phyloP scores from a whole-genome alignment of 2,888 invertebrate species.

The Dasysyrphus albostriatus region DNA sequence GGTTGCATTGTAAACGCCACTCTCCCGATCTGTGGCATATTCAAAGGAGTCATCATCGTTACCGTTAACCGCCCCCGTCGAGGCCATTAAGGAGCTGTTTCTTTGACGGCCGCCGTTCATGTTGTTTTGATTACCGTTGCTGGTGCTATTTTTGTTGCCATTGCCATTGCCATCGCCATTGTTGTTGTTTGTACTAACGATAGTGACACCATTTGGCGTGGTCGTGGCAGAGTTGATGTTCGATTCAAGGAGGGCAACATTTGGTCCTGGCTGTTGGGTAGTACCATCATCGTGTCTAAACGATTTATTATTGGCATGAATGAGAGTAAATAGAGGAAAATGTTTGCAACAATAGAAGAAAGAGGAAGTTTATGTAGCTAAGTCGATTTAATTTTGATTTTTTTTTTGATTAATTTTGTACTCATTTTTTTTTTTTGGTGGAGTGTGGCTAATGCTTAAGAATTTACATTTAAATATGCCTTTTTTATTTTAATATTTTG shows the following conservation, averaged over 20 bases:
- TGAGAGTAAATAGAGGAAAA: slow-evolving; percentile 68
- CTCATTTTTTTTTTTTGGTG: slow-evolving; percentile 25
- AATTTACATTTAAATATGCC: slow-evolving; percentile 64
- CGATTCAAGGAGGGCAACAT: slow-evolving; percentile 81
- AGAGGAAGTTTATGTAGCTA: slow-evolving; percentile 54
- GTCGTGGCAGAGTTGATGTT: slow-evolving; percentile 31
- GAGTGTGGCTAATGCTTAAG: slow-evolving; percentile 57
- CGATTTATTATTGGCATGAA: slow-evolving; percentile 72
- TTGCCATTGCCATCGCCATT: slow-evolving; percentile 1
- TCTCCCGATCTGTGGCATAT: slow-evolving; percentile 82
- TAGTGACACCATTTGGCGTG: slow-evolving; percentile 81
- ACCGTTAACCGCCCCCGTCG: slow-evolving; percentile 37
- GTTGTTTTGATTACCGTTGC: slow-evolving; percentile 71
- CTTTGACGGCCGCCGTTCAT: slow-evolving; percentile 63
- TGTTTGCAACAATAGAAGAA: slow-evolving; percentile 71
- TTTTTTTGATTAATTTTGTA: slow-evolving; percentile 18
- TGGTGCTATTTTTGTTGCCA: slow-evolving; percentile 57
- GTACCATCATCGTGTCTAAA: slow-evolving; percentile 72
- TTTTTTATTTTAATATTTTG: slow-evolving; percentile 48
- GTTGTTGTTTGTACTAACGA: slow-evolving; percentile 78
- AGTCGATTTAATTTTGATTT: slow-evolving; percentile 66
- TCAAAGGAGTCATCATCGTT: slow-evolving; percentile 82
- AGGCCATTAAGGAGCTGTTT: slow-evolving; percentile 62
- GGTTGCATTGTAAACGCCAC: slow-evolving; percentile 83
- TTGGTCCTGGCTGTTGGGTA: slow-evolving; percentile 80